Conservation (phyloP, 35 echinoderm and acorn worm genomes). For the Apostichopus japonicus region DNA sequence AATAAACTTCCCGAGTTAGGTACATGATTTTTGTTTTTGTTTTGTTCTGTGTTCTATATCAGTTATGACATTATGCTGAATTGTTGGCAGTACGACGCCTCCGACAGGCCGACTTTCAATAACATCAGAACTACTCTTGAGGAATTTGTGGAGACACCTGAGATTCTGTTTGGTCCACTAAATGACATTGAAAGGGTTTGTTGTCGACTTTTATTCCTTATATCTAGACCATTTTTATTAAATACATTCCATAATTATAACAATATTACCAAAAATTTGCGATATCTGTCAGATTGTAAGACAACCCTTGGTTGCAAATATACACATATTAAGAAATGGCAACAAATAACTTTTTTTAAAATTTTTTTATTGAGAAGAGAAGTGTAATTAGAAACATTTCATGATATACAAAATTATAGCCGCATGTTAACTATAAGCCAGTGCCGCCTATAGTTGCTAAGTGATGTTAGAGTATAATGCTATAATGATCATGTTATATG, state of each 20-base stretch:
- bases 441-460: background rate
- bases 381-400: background rate
- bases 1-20: too few species aligned
- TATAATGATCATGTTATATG: background rate
- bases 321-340: too few species aligned
- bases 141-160: background rate
- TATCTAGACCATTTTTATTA: background rate
- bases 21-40: too few species aligned
- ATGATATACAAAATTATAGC: background rate
- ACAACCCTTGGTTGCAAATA: too few species aligned
- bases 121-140: background rate
- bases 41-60: background rate
- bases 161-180: background rate
- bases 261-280: too few species aligned
- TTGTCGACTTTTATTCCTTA: background rate
- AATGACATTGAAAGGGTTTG: background rate
- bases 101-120: background rate
- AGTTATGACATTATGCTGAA: constrained; percentile 16
- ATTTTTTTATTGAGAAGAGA: too few species aligned
- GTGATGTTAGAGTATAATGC: background rate
- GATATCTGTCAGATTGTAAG: too few species aligned
- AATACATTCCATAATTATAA: background rate
- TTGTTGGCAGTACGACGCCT: constrained; percentile 21
- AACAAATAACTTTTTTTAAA: too few species aligned
- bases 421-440: background rate